Conservation (phyloP, 2,113 vertebrate species). For the Malurus cyaneus region DNA sequence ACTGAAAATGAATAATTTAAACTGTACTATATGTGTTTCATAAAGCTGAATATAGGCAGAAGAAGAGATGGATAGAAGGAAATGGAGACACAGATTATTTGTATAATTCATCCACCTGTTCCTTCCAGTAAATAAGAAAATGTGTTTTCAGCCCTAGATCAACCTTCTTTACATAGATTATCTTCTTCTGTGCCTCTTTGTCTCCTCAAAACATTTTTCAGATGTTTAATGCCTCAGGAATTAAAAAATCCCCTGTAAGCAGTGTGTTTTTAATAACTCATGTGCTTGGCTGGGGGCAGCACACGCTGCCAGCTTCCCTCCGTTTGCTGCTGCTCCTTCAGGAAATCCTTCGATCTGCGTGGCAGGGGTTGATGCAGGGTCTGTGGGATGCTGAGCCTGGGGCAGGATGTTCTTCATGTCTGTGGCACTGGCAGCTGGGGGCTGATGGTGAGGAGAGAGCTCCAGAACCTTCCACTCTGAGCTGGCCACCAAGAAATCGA, state of each 20-base stretch:
- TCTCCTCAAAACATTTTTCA: constrained; percentile 40
- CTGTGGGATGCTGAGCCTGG: not conserved
- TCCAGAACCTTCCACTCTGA: not conserved
- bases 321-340: not conserved
- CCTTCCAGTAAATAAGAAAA: constrained; percentile 60
- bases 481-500: fast-evolving
- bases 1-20: constrained; percentile 67
- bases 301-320: not conserved
- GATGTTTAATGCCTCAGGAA: not conserved
- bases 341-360: not conserved
- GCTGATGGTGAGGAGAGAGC: not conserved
- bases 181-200: constrained; percentile 37
- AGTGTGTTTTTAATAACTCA: not conserved
- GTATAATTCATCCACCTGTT: constrained; percentile 64
- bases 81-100: constrained; percentile 37
- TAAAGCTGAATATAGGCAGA: constrained; percentile 56
- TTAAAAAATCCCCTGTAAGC: not conserved
- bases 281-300: not conserved
- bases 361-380: not conserved
- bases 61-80: constrained; percentile 41
- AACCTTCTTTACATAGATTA: not conserved
- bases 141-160: constrained; percentile 63
- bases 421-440: not conserved
- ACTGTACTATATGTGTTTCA: constrained; percentile 30
- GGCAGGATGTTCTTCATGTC: fast-evolving